Conservation (phyloP, 2,888 invertebrate species). For the Escarpia spicata region DNA sequence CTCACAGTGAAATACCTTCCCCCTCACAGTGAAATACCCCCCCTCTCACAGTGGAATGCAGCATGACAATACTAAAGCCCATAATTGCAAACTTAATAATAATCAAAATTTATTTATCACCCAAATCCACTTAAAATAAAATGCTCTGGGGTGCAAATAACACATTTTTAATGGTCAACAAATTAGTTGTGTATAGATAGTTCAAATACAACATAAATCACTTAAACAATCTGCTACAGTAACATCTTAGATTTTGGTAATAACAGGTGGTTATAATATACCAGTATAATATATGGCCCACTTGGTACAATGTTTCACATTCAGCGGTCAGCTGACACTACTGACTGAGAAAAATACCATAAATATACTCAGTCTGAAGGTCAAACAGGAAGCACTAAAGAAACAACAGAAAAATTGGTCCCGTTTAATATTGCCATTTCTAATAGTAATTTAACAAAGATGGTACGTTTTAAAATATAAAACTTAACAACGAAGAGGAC, state of each 20-base stretch:
- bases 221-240: no score
- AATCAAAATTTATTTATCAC: not conserved
- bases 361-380: not conserved
- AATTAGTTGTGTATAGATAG: not conserved
- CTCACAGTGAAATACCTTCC: no score
- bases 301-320: no score
- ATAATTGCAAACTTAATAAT: not conserved
- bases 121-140: no score
- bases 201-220: not conserved
- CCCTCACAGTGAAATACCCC: no score
- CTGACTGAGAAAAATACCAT: not conserved
- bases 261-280: no score
- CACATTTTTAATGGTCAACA: not conserved
- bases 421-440: not conserved
- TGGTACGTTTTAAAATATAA: not conserved
- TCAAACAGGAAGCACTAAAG: not conserved
- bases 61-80: not conserved
- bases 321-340: no score
- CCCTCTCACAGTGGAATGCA: not conserved
- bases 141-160: no score
- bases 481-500: not conserved
- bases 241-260: no score
- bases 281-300: no score
- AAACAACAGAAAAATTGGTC: not conserved
- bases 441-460: not conserved